Evolutionary conservation across 2,888 invertebrate genomes (phyloP), one percentile per base, ranked within the genome.

Genomic region (Xanthostigma xanthostigma): DNA sequence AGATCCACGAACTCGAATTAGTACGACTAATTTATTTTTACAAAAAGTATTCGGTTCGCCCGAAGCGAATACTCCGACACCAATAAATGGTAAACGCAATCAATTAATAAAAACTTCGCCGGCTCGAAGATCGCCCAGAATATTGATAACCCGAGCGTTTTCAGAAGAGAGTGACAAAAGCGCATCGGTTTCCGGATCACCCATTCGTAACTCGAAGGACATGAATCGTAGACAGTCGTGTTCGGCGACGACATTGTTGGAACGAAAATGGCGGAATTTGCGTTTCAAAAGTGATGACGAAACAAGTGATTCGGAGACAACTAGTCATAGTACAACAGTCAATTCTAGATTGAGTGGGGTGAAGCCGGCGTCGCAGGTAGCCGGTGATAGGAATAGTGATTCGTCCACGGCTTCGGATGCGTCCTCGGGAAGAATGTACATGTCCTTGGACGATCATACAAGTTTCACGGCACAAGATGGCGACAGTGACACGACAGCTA

Each of bases 131-230:
- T 82, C 82, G 8, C 84, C 84, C 1, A 72, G 78, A 48, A 84
- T 84, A 49, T 73, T 82, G 9, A 83, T 84, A 54, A 84, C 84
- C 1, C 68, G 82, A 44, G 82, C 84, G 3, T 78, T 77, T 70
- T 83, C 82, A 13, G 82, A 83, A 58, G 83, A 84, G 59, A 79
- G 79, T 57, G 81, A 80, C 52, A 66, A 64, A 49, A 72, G 72
- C 1, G 74, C 71, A 27, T 72, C 76, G 0, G 69, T 70, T 39
- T 61, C 62, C 3, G 58, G 57, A 14, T 61, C 66, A 9, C 66
- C 67, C 1, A 57, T 58, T 14, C 61, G 60, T 49, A 13, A 42
- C 3, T 8, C 37, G 10, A 43, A 36, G 34, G 64, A 64, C 14
- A 61, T 65, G 12, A 60, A 58, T 14, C 63, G 61, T 51, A 62